phyloP scores from a whole-genome alignment of 2,797 vertebrate genomes.

The Stomatorhinus walkeri region DNA sequence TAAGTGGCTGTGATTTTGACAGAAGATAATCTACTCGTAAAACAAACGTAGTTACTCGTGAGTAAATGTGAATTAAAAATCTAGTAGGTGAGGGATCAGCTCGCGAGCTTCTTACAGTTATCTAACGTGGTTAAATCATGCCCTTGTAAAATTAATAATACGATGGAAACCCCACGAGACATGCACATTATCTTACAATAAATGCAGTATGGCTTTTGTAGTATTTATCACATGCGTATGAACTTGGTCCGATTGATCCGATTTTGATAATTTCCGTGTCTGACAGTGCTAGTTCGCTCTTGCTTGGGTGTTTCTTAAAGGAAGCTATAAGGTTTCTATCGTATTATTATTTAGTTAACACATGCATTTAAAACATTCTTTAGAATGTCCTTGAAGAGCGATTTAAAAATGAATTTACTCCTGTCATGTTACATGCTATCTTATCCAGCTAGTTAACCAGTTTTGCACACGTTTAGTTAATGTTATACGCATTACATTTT shows the following conservation, averaged over 20 bases:
- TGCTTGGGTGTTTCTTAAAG: not conserved
- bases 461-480: not conserved
- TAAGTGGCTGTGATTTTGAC: conserved; percentile 7
- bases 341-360: not conserved
- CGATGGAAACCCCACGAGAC: not conserved
- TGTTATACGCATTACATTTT: not conserved
- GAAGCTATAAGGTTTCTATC: not conserved
- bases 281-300: not conserved
- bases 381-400: not conserved
- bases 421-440: not conserved
- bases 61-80: not conserved
- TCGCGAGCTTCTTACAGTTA: not conserved
- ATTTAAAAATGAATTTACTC: not conserved
- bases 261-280: not conserved
- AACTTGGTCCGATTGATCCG: not conserved
- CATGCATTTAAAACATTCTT: not conserved
- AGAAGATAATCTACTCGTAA: not conserved
- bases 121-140: not conserved
- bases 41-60: not conserved
- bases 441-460: not conserved
- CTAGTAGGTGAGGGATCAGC: not conserved
- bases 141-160: not conserved
- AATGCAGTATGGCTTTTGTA: not conserved
- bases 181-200: not conserved
- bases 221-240: not conserved